Evolutionary conservation across 2,888 invertebrate species (phyloP).

Genomic region (Hydraecia micacea): DNA sequence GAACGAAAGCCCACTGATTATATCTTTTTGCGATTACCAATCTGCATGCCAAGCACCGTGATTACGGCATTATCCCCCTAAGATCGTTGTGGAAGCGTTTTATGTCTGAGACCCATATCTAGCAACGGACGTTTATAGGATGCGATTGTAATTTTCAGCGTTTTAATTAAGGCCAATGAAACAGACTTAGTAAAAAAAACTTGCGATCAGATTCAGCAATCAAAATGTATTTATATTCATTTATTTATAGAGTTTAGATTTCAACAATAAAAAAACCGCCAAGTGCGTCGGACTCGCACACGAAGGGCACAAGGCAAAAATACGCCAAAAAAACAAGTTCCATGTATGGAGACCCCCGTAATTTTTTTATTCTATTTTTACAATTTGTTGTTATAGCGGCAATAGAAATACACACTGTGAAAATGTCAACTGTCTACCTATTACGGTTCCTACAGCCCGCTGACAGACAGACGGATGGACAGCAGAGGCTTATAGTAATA

Average conservation of each 20-base stretch:
- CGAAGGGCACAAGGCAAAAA: background rate
- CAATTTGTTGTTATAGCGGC: background rate
- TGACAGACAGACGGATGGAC: background rate
- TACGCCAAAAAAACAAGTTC: background rate
- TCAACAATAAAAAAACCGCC: background rate
- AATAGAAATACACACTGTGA: background rate
- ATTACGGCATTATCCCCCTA: conserved; percentile 41
- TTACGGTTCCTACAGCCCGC: background rate
- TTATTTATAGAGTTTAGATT: background rate
- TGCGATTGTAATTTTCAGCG: conserved; percentile 41
- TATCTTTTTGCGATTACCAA: conserved; percentile 54
- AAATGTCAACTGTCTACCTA: background rate
- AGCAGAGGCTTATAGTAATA: background rate
- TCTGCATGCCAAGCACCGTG: conserved; percentile 38
- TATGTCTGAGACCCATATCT: conserved; percentile 42
- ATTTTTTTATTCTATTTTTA: background rate
- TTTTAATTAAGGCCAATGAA: conserved; percentile 31
- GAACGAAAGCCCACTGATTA: conserved; percentile 30
- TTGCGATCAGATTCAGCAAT: conserved; percentile 12
- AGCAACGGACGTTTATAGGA: conserved; percentile 40
- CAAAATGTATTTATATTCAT: conserved; percentile 1
- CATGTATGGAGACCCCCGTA: background rate
- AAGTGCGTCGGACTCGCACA: background rate
- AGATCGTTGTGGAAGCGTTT: conserved; percentile 55
- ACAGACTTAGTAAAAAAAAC: conserved; percentile 2